phyloP scores from a whole-genome alignment of 1,140 invertebrate species.

The Drosophila lowei region DNA sequence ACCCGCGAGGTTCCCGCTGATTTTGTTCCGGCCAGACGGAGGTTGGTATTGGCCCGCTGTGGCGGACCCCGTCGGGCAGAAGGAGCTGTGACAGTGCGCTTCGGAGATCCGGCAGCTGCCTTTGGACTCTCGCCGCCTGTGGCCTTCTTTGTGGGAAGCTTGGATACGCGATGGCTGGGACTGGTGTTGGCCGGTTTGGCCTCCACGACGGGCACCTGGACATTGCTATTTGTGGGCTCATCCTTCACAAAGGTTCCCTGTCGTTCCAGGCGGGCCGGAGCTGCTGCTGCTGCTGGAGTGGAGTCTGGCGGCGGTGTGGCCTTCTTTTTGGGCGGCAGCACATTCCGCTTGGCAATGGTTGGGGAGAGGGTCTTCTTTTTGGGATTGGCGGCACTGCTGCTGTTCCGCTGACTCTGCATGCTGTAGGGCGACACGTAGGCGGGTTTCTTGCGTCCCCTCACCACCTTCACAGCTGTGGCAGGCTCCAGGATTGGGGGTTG shows the following conservation, averaged over 20 bases:
- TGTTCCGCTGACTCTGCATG: conserved; percentile 79
- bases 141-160: conserved; percentile 72
- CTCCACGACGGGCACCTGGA: conserved; percentile 83
- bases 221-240: conserved; percentile 84
- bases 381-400: conserved; percentile 35
- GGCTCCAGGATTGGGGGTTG: conserved; percentile 40
- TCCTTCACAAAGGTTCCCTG: conserved; percentile 96
- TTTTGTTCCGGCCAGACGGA: conserved; percentile 73
- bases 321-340: conserved; percentile 55
- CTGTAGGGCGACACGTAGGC: conserved; percentile 87
- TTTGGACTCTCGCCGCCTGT: conserved; percentile 53
- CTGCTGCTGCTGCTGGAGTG: not conserved
- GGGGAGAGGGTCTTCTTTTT: conserved; percentile 62
- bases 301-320: conserved; percentile 9
- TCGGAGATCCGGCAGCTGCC: conserved; percentile 32
- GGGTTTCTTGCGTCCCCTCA: conserved; percentile 90
- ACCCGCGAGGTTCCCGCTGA: conserved; percentile 52
- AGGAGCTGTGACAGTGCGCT: conserved; percentile 27
- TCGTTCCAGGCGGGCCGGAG: conserved; percentile 85
- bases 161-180: conserved; percentile 82
- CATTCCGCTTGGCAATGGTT: conserved; percentile 63
- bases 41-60: conserved; percentile 84
- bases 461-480: conserved; percentile 85
- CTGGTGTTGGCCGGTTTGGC: conserved; percentile 81
- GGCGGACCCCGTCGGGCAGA: conserved; percentile 77